Percentiles rank a stretch among this genome's conserved stretches.
These are phyloP conservation scores for Eupithecia subfuscata DNA, from an alignment of 2,888 invertebrate species.

Conservation along the genomic window DNA sequence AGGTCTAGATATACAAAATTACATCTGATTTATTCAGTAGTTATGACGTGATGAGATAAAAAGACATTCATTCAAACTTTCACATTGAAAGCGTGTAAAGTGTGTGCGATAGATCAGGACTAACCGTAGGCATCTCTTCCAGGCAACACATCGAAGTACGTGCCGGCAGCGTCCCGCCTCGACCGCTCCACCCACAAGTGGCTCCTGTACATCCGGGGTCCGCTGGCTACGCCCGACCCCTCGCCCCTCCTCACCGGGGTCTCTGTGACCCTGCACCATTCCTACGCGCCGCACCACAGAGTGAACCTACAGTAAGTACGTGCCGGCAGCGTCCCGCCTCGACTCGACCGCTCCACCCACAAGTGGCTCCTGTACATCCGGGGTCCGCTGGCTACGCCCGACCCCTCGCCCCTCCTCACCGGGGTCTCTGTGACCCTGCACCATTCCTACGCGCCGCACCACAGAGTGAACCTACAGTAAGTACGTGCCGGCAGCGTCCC, in stretches of 20 bases:
- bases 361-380: slow-evolving; percentile 96
- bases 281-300: slow-evolving; percentile 78
- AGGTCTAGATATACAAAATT: no score
- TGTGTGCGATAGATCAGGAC: no score
- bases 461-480: neutral
- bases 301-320: neutral
- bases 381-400: slow-evolving; percentile 72
- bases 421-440: slow-evolving; percentile 92
- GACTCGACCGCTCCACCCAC: slow-evolving; percentile 90
- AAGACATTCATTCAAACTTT: no score
- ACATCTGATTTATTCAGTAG: no score
- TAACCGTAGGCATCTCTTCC: neutral
- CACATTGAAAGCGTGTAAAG: no score
- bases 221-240: slow-evolving; percentile 73
- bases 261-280: slow-evolving; percentile 92
- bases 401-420: slow-evolving; percentile 82
- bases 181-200: slow-evolving; percentile 93
- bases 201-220: slow-evolving; percentile 92
- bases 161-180: slow-evolving; percentile 87
- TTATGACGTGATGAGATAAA: no score
- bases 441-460: slow-evolving; percentile 86
- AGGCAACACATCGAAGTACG: slow-evolving; percentile 94
- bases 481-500: slow-evolving; percentile 85
- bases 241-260: slow-evolving; percentile 86
- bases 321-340: slow-evolving; percentile 86